Base-by-base conservation (phyloP, 2,888 invertebrate species). In the Schrankia costaestrigalis region DNA sequence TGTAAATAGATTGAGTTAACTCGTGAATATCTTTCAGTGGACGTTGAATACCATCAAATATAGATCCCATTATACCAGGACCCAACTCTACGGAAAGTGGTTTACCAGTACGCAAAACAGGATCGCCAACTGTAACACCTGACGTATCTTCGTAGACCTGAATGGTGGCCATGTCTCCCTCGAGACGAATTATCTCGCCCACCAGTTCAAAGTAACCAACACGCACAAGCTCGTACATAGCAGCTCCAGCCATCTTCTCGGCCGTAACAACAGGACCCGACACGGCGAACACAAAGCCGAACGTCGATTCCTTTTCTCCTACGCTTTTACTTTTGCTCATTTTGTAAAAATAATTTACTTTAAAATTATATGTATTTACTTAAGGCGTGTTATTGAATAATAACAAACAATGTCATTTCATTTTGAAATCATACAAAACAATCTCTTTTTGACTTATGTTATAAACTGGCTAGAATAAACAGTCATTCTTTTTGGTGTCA, bases 261-360 rank as follows among this genome's bases (percentile, higher is more conserved):
- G 99, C 99, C 42, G 98, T 99, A 29, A 99, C 99, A 85, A 99
- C 99, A 86, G 99, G 99, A 59, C 99, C 99, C 35, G 99, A 99
- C 11, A 99, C 99, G 24, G 97, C 98, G 73, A 92, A 97, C 24
- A 99, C 99, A 82, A 94, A 98, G 56, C 99, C 99, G 80, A 95
- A 98, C 69, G 86, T 91, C n/a, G n/a, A n/a, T n/a, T n/a, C n/a
- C n/a, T n/a, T n/a, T n/a, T n/a, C n/a, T n/a, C n/a, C n/a, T n/a
- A n/a, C n/a, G n/a, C n/a, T n/a, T n/a, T n/a, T n/a, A n/a, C n/a
- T n/a, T n/a, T n/a, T n/a, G n/a, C n/a, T n/a, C n/a, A n/a, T n/a
- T n/a, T n/a, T n/a, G n/a, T n/a, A n/a, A n/a, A n/a, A n/a, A n/a
- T n/a, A n/a, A n/a, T n/a, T n/a, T n/a, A n/a, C n/a, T n/a, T n/a